These are phyloP conservation scores for Umimayanthus kanabou DNA, from an alignment of 92 coral and sea anemone genomes.

Conservation along the genomic window DNA sequence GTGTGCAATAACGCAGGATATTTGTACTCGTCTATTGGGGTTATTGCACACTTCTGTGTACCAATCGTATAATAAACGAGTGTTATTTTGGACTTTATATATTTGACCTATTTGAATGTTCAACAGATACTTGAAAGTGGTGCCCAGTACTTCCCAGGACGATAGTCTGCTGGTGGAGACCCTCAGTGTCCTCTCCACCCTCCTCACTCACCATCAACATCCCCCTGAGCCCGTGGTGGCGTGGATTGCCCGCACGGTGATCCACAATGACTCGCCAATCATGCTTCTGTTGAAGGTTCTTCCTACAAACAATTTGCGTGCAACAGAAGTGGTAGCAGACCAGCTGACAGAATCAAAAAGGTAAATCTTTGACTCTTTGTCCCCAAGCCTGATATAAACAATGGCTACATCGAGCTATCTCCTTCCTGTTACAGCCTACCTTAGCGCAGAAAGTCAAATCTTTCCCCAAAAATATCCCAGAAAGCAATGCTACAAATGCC, in stretches of 20 bases:
- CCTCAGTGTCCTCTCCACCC: slow-evolving; percentile 63
- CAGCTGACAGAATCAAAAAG: slow-evolving; percentile 73
- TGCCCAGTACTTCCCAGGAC: slow-evolving; percentile 89
- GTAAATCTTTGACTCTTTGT: slow-evolving; percentile 43
- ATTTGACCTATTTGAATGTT: not conserved
- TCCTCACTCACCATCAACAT: slow-evolving; percentile 68
- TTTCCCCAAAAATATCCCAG: too few species aligned
- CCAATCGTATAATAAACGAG: too few species aligned
- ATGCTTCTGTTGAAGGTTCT: slow-evolving; percentile 68
- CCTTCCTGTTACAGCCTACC: not conserved
- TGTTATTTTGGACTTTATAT: not conserved
- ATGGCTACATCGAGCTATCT: not conserved
- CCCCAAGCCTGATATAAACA: not conserved
- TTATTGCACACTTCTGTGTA: too few species aligned
- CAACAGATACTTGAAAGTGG: slow-evolving; percentile 84
- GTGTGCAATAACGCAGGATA: too few species aligned
- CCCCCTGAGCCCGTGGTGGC: slow-evolving; percentile 86
- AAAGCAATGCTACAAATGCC: too few species aligned
- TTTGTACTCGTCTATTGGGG: too few species aligned
- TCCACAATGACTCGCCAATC: slow-evolving; percentile 74
- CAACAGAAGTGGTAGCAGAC: slow-evolving; percentile 56
- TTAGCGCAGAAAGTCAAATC: too few species aligned
- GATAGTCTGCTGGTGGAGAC: slow-evolving; percentile 74
- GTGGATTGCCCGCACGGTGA: slow-evolving; percentile 82
- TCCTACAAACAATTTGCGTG: slow-evolving; percentile 36